A percentile compares a stretch with the other conserved stretches of the same genome.
These are phyloP conservation scores for Grapholita molesta DNA, from an alignment of 1,140 invertebrate species.

Conservation along the genomic window DNA sequence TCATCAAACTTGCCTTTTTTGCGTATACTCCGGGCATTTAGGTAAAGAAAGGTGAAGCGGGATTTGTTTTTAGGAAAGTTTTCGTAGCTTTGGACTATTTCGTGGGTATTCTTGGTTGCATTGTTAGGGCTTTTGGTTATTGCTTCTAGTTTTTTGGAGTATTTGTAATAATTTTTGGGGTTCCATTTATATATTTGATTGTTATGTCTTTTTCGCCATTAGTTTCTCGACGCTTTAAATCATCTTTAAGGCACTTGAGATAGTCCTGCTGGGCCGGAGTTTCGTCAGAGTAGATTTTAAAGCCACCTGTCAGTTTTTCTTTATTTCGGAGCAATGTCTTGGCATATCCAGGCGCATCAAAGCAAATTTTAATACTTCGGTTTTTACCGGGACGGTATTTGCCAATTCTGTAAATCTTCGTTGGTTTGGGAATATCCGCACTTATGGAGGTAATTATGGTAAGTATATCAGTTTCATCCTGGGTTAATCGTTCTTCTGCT, in stretches of 20 bases:
- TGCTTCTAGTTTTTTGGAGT: conserved; percentile 28
- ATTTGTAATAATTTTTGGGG: conserved; percentile 24
- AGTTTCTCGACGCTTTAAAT: conserved; percentile 18
- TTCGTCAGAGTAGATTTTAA: conserved; percentile 24
- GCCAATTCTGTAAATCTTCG: conserved; percentile 2
- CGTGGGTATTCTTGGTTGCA: background rate
- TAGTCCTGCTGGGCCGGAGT: conserved; percentile 21
- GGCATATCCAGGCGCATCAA: background rate
- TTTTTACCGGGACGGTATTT: background rate
- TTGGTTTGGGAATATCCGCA: conserved; percentile 20
- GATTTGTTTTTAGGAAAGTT: background rate
- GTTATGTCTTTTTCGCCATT: conserved; percentile 21
- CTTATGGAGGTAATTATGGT: conserved; percentile 18
- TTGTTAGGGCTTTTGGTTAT: background rate
- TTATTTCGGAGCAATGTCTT: background rate
- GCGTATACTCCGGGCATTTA: conserved; percentile 24
- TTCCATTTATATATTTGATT: conserved; percentile 31
- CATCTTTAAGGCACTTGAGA: conserved; percentile 15
- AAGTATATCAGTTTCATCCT: conserved; percentile 18
- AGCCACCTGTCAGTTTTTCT: background rate
- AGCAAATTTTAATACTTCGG: background rate
- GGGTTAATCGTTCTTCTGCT: conserved; percentile 1
- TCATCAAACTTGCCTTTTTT: conserved; percentile 31
- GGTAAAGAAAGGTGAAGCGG: conserved; percentile 23
- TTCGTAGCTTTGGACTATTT: background rate